phyloP scores from a whole-genome alignment of 2,888 invertebrate species.

The Platycnemis pennipes region DNA sequence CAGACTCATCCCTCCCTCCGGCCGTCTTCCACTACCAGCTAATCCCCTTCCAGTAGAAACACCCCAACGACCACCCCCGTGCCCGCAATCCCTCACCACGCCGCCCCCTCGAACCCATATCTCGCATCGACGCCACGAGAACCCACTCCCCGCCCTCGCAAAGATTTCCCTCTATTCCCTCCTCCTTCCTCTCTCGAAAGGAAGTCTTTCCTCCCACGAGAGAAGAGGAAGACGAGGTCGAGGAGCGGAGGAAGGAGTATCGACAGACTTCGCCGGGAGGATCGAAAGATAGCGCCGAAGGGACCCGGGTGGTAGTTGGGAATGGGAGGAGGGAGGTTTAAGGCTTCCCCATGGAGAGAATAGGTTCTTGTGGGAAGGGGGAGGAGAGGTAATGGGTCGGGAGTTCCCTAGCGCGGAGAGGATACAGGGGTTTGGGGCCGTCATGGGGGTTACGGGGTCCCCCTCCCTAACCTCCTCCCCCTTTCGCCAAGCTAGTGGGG shows the following conservation, averaged over 20 bases:
- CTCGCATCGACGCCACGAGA: not conserved
- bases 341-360: not conserved
- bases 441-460: not conserved
- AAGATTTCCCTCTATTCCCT: too few species aligned
- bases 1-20: not conserved
- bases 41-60: not conserved
- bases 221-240: conserved; percentile 3
- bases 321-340: not conserved
- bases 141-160: not conserved
- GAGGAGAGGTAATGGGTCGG: not conserved
- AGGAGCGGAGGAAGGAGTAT: not conserved
- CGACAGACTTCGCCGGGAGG: conserved; percentile 29
- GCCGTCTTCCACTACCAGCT: not conserved
- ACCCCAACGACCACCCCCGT: not conserved
- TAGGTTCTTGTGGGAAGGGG: not conserved
- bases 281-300: conserved; percentile 51
- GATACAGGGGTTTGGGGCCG: not conserved
- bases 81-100: not conserved
- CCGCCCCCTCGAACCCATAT: not conserved
- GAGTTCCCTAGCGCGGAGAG: conserved; percentile 24
- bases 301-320: not conserved
- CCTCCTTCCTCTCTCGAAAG: not conserved
- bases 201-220: conserved; percentile 24
- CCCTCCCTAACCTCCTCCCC: not conserved
- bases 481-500: not conserved